These are phyloP conservation scores for Cheirogaleus medius DNA, from an alignment of 2,113 vertebrate genomes.

Conservation along the genomic window DNA sequence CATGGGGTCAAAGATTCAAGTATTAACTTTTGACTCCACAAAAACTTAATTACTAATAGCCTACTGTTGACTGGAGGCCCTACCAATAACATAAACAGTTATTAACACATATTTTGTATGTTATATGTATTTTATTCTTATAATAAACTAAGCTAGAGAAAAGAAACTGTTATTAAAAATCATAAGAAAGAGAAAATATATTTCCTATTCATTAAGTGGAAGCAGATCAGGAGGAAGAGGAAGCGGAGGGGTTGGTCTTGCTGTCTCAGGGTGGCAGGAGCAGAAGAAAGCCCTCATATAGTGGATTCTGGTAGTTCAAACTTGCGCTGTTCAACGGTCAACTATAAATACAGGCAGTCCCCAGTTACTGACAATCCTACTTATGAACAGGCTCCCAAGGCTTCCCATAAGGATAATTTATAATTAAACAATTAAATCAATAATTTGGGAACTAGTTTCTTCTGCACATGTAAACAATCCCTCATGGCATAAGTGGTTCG, in stretches of 20 bases:
- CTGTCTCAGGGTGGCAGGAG: not conserved
- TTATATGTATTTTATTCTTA: not conserved
- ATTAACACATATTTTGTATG: not conserved
- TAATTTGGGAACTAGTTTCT: no score
- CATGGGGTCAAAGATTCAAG: not conserved
- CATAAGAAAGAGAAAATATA: not conserved
- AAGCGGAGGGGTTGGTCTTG: not conserved
- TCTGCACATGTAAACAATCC: no score
- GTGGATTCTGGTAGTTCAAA: not conserved
- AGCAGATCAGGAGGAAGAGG: not conserved
- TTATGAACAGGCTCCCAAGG: no score
- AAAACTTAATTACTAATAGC: no score
- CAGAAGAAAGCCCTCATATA: not conserved
- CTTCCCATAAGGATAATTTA: no score
- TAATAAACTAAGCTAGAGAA: not conserved
- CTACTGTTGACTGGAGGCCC: not conserved
- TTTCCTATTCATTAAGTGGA: not conserved
- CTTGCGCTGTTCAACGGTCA: not conserved
- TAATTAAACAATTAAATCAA: no score
- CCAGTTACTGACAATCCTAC: no score
- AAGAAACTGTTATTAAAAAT: not conserved
- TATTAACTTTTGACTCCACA: not conserved
- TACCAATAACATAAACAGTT: not conserved
- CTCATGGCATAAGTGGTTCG: no score
- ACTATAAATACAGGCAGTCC: not conserved